Base-by-base conservation (phyloP, 2,113 vertebrate genomes). In the Peromyscus leucopus region DNA sequence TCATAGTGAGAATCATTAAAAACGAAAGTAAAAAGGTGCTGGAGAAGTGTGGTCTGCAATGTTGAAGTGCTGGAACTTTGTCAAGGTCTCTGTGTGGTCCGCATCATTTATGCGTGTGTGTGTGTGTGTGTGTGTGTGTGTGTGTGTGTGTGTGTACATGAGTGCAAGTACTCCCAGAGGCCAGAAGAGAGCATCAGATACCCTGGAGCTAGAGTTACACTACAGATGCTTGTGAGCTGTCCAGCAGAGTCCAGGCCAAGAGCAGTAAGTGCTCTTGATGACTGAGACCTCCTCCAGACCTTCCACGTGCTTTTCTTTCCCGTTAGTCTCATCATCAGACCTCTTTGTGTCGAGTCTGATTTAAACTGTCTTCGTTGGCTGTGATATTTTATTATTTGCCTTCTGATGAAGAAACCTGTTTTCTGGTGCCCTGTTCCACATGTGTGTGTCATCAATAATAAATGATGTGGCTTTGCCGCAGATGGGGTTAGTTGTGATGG, bases 331-430 rank as follows among this genome's bases (percentile, higher is more conserved):
- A 67, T 57, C 26, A 63, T 51, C 78, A 63, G 51, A 48, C 67
- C 24, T 86, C 19, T 93, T 9, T 82, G 36, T 55, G 82, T 76
- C 69, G 10, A 75, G 8, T 87, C 63, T 93, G 59, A 93, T 92
- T 84, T 90, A 90, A 85, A 78, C 31, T 4, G 79, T 69, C 48
- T 67, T 96, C 67, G 75, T 76, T 80, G 36, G 17, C 74, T 89
- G 26, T 74, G 17, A 4, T n/a, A 65, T 79, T 89, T 96, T 83
- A 61, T 21, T 48, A 3, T 63, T 28, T 79, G 55, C 65, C 55
- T 89, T 63, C 33, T 83, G 61, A 72, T 75, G 48, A 89, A 6
- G 86, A 57, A 97, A 46, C 33, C 48, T n/a, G 7, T n/a, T 74
- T 88, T 39, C 31, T 24, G 31, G 55, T 89, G 48, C 31, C 74